Evolutionary conservation across 2,113 vertebrate species (phyloP).

Genomic region (Pangasianodon gigas): DNA sequence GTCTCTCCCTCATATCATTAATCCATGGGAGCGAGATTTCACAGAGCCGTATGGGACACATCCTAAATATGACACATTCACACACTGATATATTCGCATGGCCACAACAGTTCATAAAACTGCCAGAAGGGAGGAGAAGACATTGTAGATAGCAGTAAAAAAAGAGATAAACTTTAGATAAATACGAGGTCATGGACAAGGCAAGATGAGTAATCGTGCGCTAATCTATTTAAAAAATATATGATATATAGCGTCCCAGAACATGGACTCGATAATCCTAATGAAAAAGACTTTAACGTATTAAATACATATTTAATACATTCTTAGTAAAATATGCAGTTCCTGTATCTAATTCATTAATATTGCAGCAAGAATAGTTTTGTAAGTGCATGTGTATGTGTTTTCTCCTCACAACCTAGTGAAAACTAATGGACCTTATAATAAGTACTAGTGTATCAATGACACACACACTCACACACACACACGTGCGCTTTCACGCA

Average conservation of each 20-base stretch:
- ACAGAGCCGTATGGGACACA: not conserved
- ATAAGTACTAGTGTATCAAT: not conserved
- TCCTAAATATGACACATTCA: conserved; percentile 28
- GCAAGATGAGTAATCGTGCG: not conserved
- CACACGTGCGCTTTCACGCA: not conserved
- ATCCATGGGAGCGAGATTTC: conserved; percentile 21
- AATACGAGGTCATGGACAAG: conserved; percentile 24
- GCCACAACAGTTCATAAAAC: conserved; percentile 10
- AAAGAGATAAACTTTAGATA: not conserved
- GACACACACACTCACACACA: not conserved
- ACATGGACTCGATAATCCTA: not conserved
- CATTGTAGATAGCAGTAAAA: not conserved
- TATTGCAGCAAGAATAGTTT: not conserved
- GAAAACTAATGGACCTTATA: not conserved
- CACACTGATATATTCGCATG: not conserved
- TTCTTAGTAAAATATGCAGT: not conserved
- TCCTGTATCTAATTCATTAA: not conserved
- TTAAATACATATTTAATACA: not conserved
- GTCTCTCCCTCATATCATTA: conserved; percentile 34
- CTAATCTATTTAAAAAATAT: not conserved
- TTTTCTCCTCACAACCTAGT: not conserved
- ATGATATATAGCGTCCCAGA: not conserved
- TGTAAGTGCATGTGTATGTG: not conserved
- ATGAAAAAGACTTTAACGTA: not conserved
- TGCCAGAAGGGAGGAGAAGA: not conserved